These are phyloP conservation scores for Shinisaurus crocodilurus DNA, from an alignment of 2,113 vertebrate genomes.

Conservation along the genomic window DNA sequence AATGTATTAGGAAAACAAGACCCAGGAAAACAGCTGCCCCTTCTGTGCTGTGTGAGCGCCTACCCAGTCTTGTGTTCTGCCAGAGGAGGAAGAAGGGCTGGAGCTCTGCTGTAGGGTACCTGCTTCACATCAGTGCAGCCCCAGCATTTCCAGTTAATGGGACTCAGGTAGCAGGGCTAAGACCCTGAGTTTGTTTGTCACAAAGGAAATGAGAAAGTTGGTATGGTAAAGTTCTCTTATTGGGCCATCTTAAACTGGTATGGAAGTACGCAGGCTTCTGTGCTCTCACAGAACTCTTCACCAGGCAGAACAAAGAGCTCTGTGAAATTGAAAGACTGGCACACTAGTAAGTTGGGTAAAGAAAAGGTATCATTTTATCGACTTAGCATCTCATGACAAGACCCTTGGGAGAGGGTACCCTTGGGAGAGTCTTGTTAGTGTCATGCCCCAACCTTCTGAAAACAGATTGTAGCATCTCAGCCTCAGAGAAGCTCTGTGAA, in stretches of 20 bases:
- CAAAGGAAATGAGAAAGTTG: not conserved
- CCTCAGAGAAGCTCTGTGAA: not conserved
- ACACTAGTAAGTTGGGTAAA: not conserved
- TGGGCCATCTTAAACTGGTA: not conserved
- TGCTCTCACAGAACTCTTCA: slow-evolving; percentile 23
- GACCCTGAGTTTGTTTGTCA: not conserved
- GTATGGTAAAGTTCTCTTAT: not conserved
- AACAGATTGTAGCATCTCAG: not conserved
- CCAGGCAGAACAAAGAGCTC: slow-evolving; percentile 39
- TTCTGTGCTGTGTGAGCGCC: not conserved
- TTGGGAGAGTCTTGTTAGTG: not conserved
- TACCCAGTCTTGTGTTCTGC: not conserved
- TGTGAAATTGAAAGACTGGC: not conserved
- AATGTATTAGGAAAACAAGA: not conserved
- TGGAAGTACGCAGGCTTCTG: not conserved
- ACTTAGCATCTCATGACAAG: not conserved
- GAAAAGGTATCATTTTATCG: not conserved
- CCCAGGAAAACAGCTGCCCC: not conserved
- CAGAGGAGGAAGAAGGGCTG: not conserved
- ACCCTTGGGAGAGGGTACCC: not conserved
- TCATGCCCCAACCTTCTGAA: not conserved
- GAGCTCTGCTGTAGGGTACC: not conserved
- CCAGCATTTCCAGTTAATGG: not conserved
- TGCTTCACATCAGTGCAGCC: not conserved
- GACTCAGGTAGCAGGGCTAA: not conserved